These are phyloP conservation scores for Sebastes hubbsi DNA, from an alignment of 2,797 vertebrate species.

Conservation along the genomic window DNA sequence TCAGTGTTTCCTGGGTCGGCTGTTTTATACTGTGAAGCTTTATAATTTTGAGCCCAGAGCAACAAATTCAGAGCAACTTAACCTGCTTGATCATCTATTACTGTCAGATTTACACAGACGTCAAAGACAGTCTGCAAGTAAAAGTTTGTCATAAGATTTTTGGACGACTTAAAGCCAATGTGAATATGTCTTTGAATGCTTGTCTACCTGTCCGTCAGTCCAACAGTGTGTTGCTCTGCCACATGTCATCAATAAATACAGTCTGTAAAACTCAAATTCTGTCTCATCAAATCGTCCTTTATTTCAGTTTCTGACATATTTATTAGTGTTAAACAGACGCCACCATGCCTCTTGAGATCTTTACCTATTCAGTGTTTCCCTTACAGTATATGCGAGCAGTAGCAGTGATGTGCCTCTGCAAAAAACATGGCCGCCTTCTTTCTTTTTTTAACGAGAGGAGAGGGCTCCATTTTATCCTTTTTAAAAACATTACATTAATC, in stretches of 20 bases:
- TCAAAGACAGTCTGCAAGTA: background rate
- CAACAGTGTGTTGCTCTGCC: background rate
- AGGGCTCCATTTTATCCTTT: rapidly evolving
- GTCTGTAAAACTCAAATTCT: background rate
- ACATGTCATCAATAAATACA: slow-evolving; percentile 10
- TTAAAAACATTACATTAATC: no score
- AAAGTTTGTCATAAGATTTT: background rate
- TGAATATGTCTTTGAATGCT: background rate
- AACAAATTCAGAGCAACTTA: background rate
- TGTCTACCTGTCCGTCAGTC: background rate
- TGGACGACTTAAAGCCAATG: background rate
- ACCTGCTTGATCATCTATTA: background rate
- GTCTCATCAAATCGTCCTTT: background rate
- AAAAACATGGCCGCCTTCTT: no score
- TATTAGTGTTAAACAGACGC: no score
- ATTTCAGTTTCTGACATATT: no score
- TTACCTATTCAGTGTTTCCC: no score
- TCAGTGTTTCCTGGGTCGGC: background rate
- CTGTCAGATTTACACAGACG: background rate
- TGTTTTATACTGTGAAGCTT: background rate
- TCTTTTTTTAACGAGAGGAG: no score
- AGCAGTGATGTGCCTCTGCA: no score
- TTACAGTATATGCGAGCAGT: no score
- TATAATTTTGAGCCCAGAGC: background rate
- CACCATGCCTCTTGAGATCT: no score